These are phyloP conservation scores for Parnassius mnemosyne DNA, from an alignment of 2,888 invertebrate species.

Conservation along the genomic window DNA sequence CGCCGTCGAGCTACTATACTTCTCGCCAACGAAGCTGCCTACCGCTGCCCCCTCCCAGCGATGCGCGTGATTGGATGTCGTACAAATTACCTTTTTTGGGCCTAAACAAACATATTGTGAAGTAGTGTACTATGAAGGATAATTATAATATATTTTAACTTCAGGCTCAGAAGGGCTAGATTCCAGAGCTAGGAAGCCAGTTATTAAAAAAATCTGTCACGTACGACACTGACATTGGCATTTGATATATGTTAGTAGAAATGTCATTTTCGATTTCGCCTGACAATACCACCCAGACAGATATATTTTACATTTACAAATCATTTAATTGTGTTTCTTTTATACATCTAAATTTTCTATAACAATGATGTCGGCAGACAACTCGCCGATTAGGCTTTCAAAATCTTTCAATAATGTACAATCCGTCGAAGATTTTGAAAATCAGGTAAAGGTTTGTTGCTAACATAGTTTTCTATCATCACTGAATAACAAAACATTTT, in stretches of 20 bases:
- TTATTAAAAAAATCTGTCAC: no score
- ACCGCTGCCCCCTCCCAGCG: no score
- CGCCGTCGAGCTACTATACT: no score
- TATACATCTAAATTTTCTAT: slow-evolving; percentile 10
- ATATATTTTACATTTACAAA: slow-evolving; percentile 13
- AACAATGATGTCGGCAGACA: slow-evolving; percentile 38
- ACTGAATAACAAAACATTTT: slow-evolving; percentile 28
- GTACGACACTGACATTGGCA: no score
- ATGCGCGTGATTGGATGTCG: no score
- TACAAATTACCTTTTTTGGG: no score
- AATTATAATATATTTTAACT: no score
- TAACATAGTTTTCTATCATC: slow-evolving; percentile 52
- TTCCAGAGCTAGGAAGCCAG: no score
- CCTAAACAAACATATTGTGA: no score
- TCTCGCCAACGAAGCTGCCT: no score
- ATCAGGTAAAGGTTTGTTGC: slow-evolving; percentile 52
- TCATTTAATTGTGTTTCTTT: slow-evolving; percentile 16
- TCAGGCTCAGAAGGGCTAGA: no score
- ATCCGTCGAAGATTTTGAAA: slow-evolving; percentile 63
- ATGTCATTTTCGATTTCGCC: slow-evolving; percentile 19
- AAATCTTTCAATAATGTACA: slow-evolving; percentile 56
- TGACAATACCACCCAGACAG: slow-evolving; percentile 1
- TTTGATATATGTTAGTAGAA: background rate
- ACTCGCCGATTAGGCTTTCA: slow-evolving; percentile 46
- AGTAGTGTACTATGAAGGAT: no score